Evolutionary conservation across 2,888 invertebrate genomes (phyloP).

Genomic region (Leuctra nigra): DNA sequence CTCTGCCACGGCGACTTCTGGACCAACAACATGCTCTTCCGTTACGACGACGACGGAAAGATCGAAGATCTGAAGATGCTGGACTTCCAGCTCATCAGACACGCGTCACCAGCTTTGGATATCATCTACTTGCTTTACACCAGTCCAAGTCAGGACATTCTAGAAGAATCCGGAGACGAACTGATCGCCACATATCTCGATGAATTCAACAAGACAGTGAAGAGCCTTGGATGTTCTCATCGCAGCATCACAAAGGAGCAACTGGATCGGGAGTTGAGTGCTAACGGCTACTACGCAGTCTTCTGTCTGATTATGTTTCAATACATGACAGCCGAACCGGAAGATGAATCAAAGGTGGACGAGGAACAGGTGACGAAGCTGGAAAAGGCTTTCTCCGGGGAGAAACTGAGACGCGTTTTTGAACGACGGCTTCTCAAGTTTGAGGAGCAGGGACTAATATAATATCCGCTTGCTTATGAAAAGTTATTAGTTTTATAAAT

Average conservation of each 20-base stretch:
- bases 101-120: slow-evolving; percentile 26
- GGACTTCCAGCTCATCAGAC: slow-evolving; percentile 28
- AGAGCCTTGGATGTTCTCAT: background rate
- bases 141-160: slow-evolving; percentile 19
- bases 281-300: slow-evolving; percentile 29
- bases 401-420: slow-evolving; percentile 1
- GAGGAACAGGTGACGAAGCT: slow-evolving; percentile 1
- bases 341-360: slow-evolving; percentile 24
- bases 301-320: slow-evolving; percentile 28
- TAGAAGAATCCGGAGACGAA: slow-evolving; percentile 18
- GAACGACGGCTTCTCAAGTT: slow-evolving; percentile 3
- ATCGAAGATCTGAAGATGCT: slow-evolving; percentile 23
- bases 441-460: slow-evolving; percentile 19
- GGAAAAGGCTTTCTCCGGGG: background rate
- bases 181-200: slow-evolving; percentile 25
- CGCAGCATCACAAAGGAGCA: slow-evolving; percentile 27
- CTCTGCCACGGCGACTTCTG: slow-evolving; percentile 29
- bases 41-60: slow-evolving; percentile 1
- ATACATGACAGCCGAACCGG: slow-evolving; percentile 27
- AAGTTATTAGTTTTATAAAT: too few relatives aligned
- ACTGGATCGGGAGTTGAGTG: slow-evolving; percentile 31
- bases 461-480: too few relatives aligned
- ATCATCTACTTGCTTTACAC: slow-evolving; percentile 28
- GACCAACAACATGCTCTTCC: slow-evolving; percentile 28
- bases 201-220: slow-evolving; percentile 12